Evolutionary conservation across 2,113 vertebrate genomes (phyloP).

Genomic region (Suricata suricatta): DNA sequence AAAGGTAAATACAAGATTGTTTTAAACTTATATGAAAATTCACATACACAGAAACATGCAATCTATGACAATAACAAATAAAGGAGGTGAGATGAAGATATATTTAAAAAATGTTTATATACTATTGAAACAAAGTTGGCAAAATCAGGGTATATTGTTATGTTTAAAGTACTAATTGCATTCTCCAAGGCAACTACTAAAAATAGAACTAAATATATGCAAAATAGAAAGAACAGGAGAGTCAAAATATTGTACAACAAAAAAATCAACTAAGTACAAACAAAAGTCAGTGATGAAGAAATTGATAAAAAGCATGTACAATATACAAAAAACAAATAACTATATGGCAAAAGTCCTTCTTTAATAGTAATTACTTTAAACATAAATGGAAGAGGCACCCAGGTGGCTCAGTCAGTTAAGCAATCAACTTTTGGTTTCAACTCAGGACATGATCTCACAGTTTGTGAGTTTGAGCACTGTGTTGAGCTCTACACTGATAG

Average conservation of each 20-base stretch:
- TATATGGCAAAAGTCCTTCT: not conserved
- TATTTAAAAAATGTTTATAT: not conserved
- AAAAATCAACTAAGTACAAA: not conserved
- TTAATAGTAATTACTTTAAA: not conserved
- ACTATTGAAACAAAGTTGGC: not conserved
- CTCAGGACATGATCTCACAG: no score
- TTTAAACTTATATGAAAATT: not conserved
- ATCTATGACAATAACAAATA: not conserved
- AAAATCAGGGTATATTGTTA: not conserved
- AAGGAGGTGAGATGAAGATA: not conserved
- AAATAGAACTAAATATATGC: not conserved
- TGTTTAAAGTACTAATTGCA: not conserved
- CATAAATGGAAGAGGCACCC: not conserved
- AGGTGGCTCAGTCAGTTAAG: no score
- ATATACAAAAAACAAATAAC: not conserved
- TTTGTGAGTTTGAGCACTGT: no score
- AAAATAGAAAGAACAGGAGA: not conserved
- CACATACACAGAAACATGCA: not conserved
- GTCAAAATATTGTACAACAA: not conserved
- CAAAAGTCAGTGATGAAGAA: not conserved
- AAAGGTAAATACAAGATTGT: not conserved
- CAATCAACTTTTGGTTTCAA: no score
- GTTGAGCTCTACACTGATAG: no score
- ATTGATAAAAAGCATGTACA: not conserved
- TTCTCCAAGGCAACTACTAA: not conserved